phyloP scores from a whole-genome alignment of 2,888 invertebrate species.

The Plebejus anna region DNA sequence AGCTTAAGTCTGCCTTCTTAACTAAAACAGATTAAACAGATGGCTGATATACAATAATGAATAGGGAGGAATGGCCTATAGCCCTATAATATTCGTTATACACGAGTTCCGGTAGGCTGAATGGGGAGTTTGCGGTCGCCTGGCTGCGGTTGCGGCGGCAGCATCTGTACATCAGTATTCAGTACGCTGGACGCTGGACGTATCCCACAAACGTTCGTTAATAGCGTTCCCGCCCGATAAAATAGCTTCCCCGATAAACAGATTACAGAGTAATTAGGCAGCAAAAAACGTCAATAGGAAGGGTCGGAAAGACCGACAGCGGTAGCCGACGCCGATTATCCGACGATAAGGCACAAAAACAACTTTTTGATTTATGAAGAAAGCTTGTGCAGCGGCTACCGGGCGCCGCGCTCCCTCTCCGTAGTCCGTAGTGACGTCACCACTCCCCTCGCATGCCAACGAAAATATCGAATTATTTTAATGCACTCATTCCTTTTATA shows the following conservation, averaged over 20 bases:
- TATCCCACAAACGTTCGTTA: conserved; percentile 18
- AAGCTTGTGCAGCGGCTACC: conserved; percentile 69
- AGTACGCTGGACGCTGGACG: neutral
- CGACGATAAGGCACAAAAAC: conserved; percentile 75
- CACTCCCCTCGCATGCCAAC: conserved; percentile 31
- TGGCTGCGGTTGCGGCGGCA: conserved; percentile 6
- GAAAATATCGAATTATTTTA: conserved; percentile 25
- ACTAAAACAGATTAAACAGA: conserved; percentile 11
- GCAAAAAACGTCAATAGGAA: conserved; percentile 23
- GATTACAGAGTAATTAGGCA: conserved; percentile 3
- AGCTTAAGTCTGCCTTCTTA: conserved; percentile 12
- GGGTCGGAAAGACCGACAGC: conserved; percentile 42
- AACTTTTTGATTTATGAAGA: conserved; percentile 78
- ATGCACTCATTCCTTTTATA: conserved; percentile 20
- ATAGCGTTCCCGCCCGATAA: conserved; percentile 25
- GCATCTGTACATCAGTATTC: conserved; percentile 13
- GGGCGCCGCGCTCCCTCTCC: conserved; percentile 60
- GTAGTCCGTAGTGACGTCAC: conserved; percentile 49
- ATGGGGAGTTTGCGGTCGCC: conserved; percentile 17
- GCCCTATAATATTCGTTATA: neutral
- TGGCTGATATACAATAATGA: neutral
- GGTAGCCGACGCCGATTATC: conserved; percentile 74
- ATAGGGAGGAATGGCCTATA: neutral
- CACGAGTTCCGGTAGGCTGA: conserved; percentile 6
- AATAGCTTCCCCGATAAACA: neutral